Conservation (phyloP, 2,797 vertebrate species). For the Anguilla marmorata region DNA sequence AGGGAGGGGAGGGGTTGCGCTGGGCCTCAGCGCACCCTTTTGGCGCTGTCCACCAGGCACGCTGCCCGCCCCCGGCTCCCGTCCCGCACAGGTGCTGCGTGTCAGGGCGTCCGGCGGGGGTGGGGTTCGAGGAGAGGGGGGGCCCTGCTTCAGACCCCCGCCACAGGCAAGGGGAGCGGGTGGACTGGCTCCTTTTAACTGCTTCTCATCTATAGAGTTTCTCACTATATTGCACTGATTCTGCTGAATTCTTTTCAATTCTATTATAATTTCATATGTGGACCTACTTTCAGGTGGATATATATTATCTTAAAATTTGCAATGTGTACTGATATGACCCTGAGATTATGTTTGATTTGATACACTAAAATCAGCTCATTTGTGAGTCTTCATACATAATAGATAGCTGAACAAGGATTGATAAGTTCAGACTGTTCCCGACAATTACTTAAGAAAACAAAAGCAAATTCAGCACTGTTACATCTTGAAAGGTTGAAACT, state of each 20-base stretch:
- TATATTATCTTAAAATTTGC: neutral
- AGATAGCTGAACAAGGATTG: neutral
- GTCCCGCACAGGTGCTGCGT: conserved; percentile 26
- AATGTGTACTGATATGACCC: neutral
- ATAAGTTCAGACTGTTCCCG: neutral
- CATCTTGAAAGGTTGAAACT: neutral
- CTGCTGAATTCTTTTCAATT: neutral
- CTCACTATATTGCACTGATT: neutral
- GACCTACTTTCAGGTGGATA: neutral
- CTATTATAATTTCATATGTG: neutral
- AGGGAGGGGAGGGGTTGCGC: conserved; percentile 23
- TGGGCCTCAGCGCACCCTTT: neutral
- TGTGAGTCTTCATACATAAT: neutral
- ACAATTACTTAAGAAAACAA: neutral
- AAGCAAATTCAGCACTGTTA: neutral
- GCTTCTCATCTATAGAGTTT: neutral
- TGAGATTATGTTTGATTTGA: neutral
- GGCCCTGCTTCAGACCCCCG: neutral
- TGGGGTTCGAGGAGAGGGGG: neutral
- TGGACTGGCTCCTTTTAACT: neutral
- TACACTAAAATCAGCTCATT: neutral
- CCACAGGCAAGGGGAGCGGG: neutral
- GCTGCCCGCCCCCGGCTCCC: neutral
- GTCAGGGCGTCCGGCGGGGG: neutral
- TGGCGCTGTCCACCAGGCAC: conserved; percentile 28